Base-by-base conservation (phyloP, 1,140 invertebrate genomes). In the Drosophila saltans region DNA sequence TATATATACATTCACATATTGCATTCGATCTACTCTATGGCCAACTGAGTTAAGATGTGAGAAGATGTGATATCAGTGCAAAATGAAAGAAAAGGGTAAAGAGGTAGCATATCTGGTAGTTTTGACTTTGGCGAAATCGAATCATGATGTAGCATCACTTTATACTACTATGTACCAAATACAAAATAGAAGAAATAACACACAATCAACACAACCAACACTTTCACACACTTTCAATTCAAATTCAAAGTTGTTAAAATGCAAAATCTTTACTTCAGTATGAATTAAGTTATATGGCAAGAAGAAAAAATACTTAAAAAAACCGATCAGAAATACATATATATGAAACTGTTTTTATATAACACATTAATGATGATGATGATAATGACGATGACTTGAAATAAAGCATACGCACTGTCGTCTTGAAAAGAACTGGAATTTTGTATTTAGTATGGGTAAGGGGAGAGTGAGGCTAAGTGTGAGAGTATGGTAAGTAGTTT, bases 181-280 rank as follows among this genome's bases (percentile, higher is more conserved):
- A 36, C 28, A 36, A 36, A 36, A 6, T 4, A 36, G 1, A 36
- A 36, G 33, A 36, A 36, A 36, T 65, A 55, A 63, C 67, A 73
- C 40, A 66, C 45, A 67, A 41, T 16, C 39, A 28, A 66, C 6
- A 75, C 52, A 66, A 28, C 52, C 60, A 48, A 69, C 7, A 67
- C 24, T 63, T 52, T 74, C 39, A 40, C 63, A 70, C 62, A 61
- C 67, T 71, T 71, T 84, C 62, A 77, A 81, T 77, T 26, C 45
- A 52, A 52, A 78, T 78, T 65, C 75, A 79, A 82, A 55, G 78
- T 72, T 86, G 75, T 77, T 84, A 75, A 72, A 80, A 77, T 83
- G 68, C 80, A 52, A 89, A 80, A 88, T 88, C 80, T 88, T 88
- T 88, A 88, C 84, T 84, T 80, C 84, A 88, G 84, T 88, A 88